These are phyloP conservation scores for Cryptus armator DNA, from an alignment of 2,888 invertebrate species.

Conservation along the genomic window DNA sequence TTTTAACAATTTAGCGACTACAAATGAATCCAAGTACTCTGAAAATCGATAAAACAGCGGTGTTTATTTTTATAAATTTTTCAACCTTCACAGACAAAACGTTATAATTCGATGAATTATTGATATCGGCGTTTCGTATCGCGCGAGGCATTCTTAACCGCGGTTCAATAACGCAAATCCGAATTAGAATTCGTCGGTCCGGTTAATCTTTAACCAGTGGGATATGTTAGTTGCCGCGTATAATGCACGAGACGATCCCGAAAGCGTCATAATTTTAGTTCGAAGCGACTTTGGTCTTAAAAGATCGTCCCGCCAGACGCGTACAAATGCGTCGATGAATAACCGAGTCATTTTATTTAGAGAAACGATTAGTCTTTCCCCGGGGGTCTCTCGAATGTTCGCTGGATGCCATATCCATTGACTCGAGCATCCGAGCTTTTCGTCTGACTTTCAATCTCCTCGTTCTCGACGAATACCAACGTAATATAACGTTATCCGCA, in stretches of 20 bases:
- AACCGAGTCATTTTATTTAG: slow-evolving; percentile 85
- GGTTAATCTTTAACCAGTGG: slow-evolving; percentile 27
- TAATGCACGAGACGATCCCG: slow-evolving; percentile 25
- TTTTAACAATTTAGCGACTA: no score
- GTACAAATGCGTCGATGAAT: slow-evolving; percentile 85
- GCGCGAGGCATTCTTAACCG: no score
- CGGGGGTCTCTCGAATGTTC: slow-evolving; percentile 72
- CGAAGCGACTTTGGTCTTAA: slow-evolving; percentile 59
- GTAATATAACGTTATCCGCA: slow-evolving; percentile 72
- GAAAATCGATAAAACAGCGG: no score
- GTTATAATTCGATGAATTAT: no score
- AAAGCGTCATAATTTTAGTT: slow-evolving; percentile 55
- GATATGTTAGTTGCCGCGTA: slow-evolving; percentile 31
- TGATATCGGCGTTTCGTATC: no score
- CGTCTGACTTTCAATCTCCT: slow-evolving; percentile 53
- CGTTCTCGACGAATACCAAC: slow-evolving; percentile 74
- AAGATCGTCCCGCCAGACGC: slow-evolving; percentile 76
- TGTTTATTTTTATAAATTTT: no score
- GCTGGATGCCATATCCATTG: slow-evolving; percentile 68
- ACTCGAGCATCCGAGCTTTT: slow-evolving; percentile 35
- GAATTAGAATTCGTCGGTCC: slow-evolving; percentile 31
- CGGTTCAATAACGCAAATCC: slow-evolving; percentile 27
- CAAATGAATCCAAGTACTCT: no score
- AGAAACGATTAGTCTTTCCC: slow-evolving; percentile 84
- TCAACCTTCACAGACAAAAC: no score